phyloP scores from a whole-genome alignment of 2,113 vertebrate species.

The Myotis brandtii region DNA sequence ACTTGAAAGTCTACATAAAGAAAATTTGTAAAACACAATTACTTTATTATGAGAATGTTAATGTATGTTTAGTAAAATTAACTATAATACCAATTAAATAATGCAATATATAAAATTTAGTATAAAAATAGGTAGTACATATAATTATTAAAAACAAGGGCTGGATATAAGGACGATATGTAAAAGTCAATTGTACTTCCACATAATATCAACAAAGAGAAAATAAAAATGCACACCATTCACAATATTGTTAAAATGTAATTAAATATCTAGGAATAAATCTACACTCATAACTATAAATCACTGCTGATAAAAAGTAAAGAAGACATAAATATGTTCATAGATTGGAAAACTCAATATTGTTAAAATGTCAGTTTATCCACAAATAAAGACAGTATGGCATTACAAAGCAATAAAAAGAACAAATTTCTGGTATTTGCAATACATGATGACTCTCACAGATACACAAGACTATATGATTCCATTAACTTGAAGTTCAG shows the following conservation, averaged over 20 bases:
- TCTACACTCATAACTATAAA: neutral
- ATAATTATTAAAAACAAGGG: neutral
- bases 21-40: slow-evolving; percentile 41
- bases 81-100: neutral
- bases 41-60: neutral
- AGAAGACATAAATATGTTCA: neutral
- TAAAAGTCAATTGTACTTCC: neutral
- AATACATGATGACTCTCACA: neutral
- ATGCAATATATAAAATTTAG: neutral
- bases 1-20: neutral
- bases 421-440: neutral
- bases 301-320: neutral
- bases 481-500: neutral
- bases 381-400: neutral
- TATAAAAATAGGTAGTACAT: neutral
- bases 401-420: neutral
- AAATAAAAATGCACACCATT: neutral
- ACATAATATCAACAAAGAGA: neutral
- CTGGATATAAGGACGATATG: neutral
- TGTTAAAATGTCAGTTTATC: slow-evolving; percentile 39
- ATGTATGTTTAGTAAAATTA: neutral
- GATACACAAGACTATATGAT: neutral
- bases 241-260: neutral
- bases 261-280: slow-evolving; percentile 5
- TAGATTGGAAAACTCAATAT: neutral